phyloP scores from a whole-genome alignment of 2,797 vertebrate species.

The Sardinella longiceps region DNA sequence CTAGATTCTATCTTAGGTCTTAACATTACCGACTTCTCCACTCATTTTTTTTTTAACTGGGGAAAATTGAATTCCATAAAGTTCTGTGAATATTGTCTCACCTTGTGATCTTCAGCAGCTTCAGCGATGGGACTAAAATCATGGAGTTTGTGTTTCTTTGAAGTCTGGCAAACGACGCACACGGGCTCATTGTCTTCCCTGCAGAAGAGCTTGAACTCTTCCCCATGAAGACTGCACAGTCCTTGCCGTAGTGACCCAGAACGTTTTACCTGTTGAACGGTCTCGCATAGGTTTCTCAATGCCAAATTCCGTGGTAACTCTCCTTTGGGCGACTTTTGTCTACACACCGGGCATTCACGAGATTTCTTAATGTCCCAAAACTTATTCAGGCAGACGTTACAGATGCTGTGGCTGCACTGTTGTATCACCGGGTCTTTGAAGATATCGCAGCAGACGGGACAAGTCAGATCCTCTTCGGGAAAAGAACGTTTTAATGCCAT shows the following conservation, averaged over 20 bases:
- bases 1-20: no score
- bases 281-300: slow-evolving; percentile 46
- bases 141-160: slow-evolving; percentile 39
- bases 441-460: slow-evolving; percentile 75
- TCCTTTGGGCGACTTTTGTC: slow-evolving; percentile 29
- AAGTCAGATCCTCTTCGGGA: slow-evolving; percentile 68
- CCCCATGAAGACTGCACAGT: slow-evolving; percentile 37
- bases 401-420: slow-evolving; percentile 78
- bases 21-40: no score
- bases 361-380: slow-evolving; percentile 62
- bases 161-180: slow-evolving; percentile 46
- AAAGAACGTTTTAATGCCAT: slow-evolving; percentile 43
- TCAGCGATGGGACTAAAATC: slow-evolving; percentile 31
- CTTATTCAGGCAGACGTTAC: slow-evolving; percentile 63
- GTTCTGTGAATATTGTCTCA: no score
- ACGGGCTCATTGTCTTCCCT: slow-evolving; percentile 32
- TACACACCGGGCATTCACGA: slow-evolving; percentile 70
- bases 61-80: no score
- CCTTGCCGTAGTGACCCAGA: not conserved
- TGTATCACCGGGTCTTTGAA: slow-evolving; percentile 75
- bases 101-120: slow-evolving; percentile 42
- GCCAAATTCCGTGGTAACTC: slow-evolving; percentile 39
- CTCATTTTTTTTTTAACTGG: no score
- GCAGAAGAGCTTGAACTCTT: slow-evolving; percentile 50
- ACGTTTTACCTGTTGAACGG: slow-evolving; percentile 25